Evolutionary conservation across 2,888 invertebrate species (phyloP).

Genomic region (Nebria brevicollis): DNA sequence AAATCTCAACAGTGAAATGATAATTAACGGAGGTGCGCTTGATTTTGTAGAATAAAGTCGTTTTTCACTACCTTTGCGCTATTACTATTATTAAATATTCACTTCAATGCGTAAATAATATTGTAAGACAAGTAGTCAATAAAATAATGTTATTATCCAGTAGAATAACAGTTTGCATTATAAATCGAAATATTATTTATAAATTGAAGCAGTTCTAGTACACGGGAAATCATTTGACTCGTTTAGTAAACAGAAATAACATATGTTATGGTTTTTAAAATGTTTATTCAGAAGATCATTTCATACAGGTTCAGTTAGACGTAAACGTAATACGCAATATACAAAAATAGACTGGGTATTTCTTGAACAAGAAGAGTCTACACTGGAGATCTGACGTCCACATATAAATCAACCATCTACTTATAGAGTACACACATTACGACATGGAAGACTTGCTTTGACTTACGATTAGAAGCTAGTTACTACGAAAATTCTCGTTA

Average conservation of each 20-base stretch:
- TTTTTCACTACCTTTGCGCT: no score
- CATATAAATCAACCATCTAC: conserved; percentile 17
- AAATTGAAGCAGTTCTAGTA: not conserved
- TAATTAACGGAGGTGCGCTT: no score
- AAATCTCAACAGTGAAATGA: no score
- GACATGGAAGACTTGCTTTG: not conserved
- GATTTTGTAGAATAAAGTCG: no score
- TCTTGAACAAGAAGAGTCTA: conserved; percentile 22
- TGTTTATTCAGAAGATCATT: conserved; percentile 44
- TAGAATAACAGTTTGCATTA: no score
- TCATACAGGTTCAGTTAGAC: conserved; percentile 34
- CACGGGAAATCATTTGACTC: not conserved
- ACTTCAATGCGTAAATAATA: no score
- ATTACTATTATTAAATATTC: no score
- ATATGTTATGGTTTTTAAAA: conserved; percentile 24
- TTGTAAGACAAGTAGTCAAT: no score
- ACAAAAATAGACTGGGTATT: conserved; percentile 34
- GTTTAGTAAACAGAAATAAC: conserved; percentile 12
- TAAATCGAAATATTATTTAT: no score
- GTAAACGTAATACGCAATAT: conserved; percentile 35
- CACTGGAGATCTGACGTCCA: conserved; percentile 29
- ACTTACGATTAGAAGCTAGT: not conserved
- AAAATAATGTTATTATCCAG: no score
- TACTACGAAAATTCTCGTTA: not conserved
- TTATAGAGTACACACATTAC: not conserved